Evolutionary conservation across 2,797 vertebrate species (phyloP).

Genomic region (Galago senegalensis): DNA sequence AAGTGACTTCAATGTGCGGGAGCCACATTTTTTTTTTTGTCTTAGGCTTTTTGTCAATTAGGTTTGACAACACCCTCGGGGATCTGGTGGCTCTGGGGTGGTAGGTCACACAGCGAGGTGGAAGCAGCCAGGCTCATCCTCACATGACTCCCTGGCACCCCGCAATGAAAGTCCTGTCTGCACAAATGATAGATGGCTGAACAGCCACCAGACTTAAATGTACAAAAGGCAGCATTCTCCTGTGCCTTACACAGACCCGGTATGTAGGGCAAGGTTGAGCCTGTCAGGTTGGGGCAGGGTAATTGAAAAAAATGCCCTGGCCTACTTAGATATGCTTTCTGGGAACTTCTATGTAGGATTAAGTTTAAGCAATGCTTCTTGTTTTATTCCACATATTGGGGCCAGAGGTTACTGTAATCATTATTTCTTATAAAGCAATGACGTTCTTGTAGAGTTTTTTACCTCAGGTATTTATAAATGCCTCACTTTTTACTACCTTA

Average conservation of each 20-base stretch:
- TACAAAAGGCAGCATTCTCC: neutral
- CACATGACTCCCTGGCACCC: neutral
- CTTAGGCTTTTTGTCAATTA: neutral
- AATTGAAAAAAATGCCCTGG: conserved; percentile 21
- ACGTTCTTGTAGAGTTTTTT: neutral
- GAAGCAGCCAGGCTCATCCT: neutral
- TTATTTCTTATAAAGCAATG: conserved; percentile 27
- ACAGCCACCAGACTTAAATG: conserved; percentile 43
- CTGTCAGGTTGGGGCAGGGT: neutral
- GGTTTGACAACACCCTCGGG: neutral
- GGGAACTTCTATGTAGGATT: neutral
- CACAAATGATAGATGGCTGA: conserved; percentile 41
- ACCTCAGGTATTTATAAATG: conserved; percentile 9
- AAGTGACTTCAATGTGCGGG: neutral
- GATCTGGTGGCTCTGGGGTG: neutral
- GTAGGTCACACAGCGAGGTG: neutral
- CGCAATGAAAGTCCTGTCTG: neutral
- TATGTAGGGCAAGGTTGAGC: conserved; percentile 4
- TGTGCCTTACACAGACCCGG: neutral
- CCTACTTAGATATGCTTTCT: conserved; percentile 24
- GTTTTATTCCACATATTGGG: neutral
- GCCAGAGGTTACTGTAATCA: neutral
- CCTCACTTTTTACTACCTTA: neutral
- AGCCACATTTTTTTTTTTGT: neutral
- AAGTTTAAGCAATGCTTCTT: conserved; percentile 24